Percentiles rank a stretch among this genome's conserved stretches.
phyloP scores from a whole-genome alignment of 2,113 vertebrate species.

The Sturnira hondurensis region DNA sequence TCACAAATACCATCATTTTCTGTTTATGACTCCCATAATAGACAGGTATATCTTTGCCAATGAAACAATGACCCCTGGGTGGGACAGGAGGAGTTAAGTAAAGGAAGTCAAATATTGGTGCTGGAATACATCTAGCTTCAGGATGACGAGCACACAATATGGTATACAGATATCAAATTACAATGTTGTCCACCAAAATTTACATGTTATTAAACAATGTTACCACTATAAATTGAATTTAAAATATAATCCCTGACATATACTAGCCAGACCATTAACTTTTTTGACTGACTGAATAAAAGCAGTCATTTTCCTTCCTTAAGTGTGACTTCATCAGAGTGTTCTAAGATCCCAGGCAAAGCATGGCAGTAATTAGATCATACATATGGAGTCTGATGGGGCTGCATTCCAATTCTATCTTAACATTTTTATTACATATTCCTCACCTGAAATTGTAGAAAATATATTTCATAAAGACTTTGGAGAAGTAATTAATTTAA shows the following conservation, averaged over 20 bases:
- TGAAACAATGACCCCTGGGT: not conserved
- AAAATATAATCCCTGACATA: not conserved
- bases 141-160: not conserved
- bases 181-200: not conserved
- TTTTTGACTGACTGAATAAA: not conserved
- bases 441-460: not conserved
- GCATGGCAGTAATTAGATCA: not conserved
- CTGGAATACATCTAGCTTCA: not conserved
- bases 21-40: not conserved
- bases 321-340: not conserved
- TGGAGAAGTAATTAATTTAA: not conserved
- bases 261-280: not conserved
- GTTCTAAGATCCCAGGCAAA: not conserved
- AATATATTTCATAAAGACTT: not conserved
- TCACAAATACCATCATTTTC: not conserved
- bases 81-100: not conserved
- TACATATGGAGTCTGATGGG: not conserved
- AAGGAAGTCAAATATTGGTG: not conserved
- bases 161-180: not conserved
- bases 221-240: not conserved
- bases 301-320: not conserved
- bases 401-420: not conserved
- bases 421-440: not conserved
- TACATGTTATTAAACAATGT: no score
- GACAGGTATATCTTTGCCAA: not conserved